phyloP scores from a whole-genome alignment of 2,113 vertebrate species.

The Hippocampus abdominalis region DNA sequence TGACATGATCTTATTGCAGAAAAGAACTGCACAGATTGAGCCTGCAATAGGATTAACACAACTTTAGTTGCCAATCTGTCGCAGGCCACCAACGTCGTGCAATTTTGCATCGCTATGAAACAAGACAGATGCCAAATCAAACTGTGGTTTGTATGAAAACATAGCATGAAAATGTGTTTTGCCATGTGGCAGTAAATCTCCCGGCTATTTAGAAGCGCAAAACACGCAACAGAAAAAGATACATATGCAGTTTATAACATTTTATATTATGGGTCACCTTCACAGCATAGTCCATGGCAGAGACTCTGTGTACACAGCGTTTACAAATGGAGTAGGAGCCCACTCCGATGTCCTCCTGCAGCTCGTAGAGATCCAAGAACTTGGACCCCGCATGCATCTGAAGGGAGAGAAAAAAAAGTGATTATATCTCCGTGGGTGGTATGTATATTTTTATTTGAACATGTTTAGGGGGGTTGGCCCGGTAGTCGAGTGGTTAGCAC shows the following conservation, averaged over 20 bases:
- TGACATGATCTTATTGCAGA: not conserved
- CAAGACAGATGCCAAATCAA: not conserved
- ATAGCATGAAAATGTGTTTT: not conserved
- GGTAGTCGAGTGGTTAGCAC: no score
- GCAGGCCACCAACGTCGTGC: not conserved
- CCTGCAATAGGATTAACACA: not conserved
- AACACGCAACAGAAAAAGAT: not conserved
- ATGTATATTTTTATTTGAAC: not conserved
- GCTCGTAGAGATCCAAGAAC: conserved; percentile 88
- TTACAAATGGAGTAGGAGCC: conserved; percentile 98
- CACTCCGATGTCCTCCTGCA: conserved; percentile 95
- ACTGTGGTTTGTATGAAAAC: not conserved
- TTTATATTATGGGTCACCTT: conserved; percentile 75
- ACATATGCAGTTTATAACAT: not conserved
- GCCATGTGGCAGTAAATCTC: not conserved
- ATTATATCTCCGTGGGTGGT: not conserved
- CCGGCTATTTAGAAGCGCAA: not conserved
- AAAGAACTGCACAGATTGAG: not conserved
- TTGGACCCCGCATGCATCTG: conserved; percentile 86
- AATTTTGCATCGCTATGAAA: not conserved
- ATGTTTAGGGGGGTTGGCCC: no score
- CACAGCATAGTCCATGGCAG: conserved; percentile 91
- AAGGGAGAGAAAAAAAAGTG: conserved; percentile 1
- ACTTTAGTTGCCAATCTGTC: not conserved
- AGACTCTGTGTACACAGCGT: conserved; percentile 84